Percentiles rank a stretch among this genome's conserved stretches.
Conservation (phyloP, 2,888 invertebrate species). For the Parapristionchus giblindavisi region DNA sequence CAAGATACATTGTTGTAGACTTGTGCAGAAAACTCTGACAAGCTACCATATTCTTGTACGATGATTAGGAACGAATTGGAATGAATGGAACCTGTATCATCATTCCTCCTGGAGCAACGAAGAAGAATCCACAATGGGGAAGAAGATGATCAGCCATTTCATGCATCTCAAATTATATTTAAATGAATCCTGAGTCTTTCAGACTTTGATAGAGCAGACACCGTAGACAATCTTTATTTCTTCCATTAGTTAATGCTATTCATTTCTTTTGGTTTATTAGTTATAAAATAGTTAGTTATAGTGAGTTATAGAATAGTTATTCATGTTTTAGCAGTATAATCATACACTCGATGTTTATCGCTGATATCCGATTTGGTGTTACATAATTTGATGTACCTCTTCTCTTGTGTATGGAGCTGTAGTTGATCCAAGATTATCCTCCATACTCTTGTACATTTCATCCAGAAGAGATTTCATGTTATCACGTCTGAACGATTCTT, state of each 20-base stretch:
- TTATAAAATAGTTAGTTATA: too few species aligned
- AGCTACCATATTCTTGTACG: neutral
- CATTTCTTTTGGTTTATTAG: too few species aligned
- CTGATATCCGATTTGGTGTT: too few species aligned
- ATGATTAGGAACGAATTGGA: neutral
- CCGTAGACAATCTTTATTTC: too few species aligned
- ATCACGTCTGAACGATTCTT: conserved; percentile 3
- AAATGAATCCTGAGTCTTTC: neutral
- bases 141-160: neutral
- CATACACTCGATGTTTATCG: too few species aligned
- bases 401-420: conserved; percentile 3
- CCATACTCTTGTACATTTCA: conserved; percentile 26
- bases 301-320: too few species aligned
- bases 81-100: neutral
- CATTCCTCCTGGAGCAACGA: neutral
- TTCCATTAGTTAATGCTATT: too few species aligned
- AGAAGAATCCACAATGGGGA: conserved; percentile 34
- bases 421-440: neutral
- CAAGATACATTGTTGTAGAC: too few species aligned
- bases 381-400: too few species aligned
- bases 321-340: too few species aligned
- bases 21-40: too few species aligned
- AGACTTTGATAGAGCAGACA: too few species aligned
- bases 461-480: neutral
- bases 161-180: neutral